These are phyloP conservation scores for Cochlearius cochlearius DNA, from an alignment of 2,113 vertebrate genomes.

Conservation along the genomic window DNA sequence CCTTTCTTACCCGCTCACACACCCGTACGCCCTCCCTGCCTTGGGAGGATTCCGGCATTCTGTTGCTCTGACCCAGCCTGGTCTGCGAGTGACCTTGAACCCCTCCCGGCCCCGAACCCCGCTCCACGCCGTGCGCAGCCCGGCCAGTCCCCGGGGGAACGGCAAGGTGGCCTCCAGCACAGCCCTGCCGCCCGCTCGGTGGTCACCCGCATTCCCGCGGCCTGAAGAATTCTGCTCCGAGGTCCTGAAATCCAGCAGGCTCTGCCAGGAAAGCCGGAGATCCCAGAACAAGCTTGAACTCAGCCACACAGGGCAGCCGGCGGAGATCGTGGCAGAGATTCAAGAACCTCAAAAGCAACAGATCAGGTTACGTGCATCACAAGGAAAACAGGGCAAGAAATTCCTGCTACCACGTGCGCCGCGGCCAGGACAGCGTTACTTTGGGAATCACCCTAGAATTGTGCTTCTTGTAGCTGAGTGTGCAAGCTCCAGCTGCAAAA, in stretches of 20 bases:
- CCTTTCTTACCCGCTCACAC: neutral
- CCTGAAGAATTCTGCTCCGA: neutral
- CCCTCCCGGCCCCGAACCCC: too few species aligned
- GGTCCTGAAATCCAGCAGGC: neutral
- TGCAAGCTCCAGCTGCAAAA: neutral
- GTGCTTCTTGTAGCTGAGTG: neutral
- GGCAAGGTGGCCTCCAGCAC: rapidly evolving
- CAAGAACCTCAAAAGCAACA: neutral
- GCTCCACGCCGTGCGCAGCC: too few species aligned
- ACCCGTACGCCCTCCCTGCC: rapidly evolving
- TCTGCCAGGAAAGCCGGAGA: neutral
- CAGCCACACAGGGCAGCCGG: rapidly evolving
- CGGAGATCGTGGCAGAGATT: neutral
- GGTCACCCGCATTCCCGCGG: neutral
- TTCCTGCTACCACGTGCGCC: neutral
- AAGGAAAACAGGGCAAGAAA: neutral
- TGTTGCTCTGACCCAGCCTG: neutral
- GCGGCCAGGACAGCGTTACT: neutral
- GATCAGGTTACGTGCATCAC: neutral
- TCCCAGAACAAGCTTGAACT: neutral
- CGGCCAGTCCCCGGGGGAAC: neutral
- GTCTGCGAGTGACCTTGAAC: neutral
- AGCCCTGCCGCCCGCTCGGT: rapidly evolving
- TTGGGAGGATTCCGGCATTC: rapidly evolving
- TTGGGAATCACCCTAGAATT: neutral